A percentile compares a stretch with the other conserved stretches of the same genome.
These are phyloP conservation scores for Alligator mississippiensis DNA, from an alignment of 2,113 vertebrate genomes.

Conservation along the genomic window DNA sequence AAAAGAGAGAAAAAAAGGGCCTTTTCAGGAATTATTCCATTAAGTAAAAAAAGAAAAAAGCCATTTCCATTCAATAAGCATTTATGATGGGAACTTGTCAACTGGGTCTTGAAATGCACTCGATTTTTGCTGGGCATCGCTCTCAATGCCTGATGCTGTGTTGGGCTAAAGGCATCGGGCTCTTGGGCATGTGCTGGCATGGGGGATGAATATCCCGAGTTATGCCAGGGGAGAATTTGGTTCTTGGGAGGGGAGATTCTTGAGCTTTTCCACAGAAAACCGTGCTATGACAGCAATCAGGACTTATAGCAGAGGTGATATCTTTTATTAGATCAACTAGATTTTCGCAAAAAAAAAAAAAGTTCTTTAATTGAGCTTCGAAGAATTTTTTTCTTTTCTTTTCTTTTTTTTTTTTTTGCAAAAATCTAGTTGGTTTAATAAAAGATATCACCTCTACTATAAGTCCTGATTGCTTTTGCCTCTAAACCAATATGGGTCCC, in stretches of 20 bases:
- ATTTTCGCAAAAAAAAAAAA: no score
- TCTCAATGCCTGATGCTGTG: background rate
- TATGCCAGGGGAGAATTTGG: background rate
- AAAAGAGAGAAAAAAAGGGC: no score
- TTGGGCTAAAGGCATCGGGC: background rate
- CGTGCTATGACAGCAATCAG: background rate
- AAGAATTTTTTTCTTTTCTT: no score
- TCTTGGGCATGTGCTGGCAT: background rate
- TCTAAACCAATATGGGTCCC: no score
- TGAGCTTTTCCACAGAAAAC: background rate
- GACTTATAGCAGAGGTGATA: no score
- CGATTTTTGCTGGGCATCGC: background rate
- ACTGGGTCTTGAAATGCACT: background rate
- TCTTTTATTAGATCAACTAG: no score
- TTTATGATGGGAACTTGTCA: background rate
- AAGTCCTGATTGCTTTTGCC: no score
- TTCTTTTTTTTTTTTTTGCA: no score
- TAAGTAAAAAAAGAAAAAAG: background rate
- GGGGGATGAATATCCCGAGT: background rate
- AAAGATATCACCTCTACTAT: no score
- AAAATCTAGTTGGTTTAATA: no score
- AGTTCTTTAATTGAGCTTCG: no score
- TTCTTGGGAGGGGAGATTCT: background rate
- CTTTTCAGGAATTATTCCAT: no score
- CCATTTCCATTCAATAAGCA: background rate